phyloP scores from a whole-genome alignment of 2,797 vertebrate genomes.

The Podarcis siculus region DNA sequence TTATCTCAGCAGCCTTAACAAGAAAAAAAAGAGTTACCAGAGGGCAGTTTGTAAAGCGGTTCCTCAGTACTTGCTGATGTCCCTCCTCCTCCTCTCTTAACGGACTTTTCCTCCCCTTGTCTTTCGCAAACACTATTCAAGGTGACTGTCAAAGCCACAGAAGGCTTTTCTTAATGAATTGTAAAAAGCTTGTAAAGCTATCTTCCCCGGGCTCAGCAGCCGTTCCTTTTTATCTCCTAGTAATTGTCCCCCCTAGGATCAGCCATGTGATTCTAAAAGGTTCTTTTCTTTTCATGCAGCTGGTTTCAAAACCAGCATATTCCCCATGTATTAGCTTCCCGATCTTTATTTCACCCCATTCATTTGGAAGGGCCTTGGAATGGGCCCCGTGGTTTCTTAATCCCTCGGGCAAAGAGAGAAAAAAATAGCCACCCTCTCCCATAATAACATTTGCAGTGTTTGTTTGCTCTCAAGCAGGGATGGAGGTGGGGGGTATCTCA shows the following conservation, averaged over 20 bases:
- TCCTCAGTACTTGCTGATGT: conserved; percentile 48
- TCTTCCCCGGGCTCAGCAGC: conserved; percentile 33
- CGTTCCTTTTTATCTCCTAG: conserved; percentile 57
- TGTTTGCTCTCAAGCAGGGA: neutral
- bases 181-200: conserved; percentile 38
- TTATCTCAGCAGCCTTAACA: neutral
- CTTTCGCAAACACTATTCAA: conserved; percentile 58
- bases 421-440: neutral
- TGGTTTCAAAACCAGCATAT: conserved; percentile 48
- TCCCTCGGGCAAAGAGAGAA: neutral
- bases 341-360: neutral
- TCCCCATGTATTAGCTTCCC: neutral
- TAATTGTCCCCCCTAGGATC: conserved; percentile 69
- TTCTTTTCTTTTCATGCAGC: conserved; percentile 51
- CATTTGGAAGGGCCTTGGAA: conserved; percentile 21
- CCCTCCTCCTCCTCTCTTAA: neutral
- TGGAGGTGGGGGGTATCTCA: too few species aligned
- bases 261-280: conserved; percentile 49
- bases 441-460: neutral
- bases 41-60: conserved; percentile 35
- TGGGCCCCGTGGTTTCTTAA: neutral
- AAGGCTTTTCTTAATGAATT: conserved; percentile 64
- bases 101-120: conserved; percentile 36
- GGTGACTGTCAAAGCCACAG: conserved; percentile 68
- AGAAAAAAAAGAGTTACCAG: conserved; percentile 20